Base-by-base conservation (phyloP, 2,113 vertebrate genomes). In the Corythaixoides concolor region DNA sequence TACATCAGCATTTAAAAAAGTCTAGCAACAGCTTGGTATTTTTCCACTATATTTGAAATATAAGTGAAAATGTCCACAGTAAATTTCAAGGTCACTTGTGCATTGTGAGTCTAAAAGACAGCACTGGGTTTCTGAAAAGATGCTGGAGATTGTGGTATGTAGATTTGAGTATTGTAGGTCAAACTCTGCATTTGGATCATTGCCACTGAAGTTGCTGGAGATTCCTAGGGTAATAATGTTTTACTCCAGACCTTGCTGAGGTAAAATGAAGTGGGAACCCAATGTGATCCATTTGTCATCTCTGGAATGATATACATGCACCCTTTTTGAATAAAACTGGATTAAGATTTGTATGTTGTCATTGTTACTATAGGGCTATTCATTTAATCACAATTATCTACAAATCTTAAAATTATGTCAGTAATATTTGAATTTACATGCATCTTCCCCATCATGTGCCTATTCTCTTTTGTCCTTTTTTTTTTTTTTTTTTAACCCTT, bases 401-500 rank as follows among this genome's bases (percentile, higher is more conserved):
- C 28, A 64, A 63, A 64, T 35, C 20, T 55, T 78, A 60, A 72
- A 50, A 63, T n/a, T 26, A 56, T 60, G 7, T 50, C 41, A 28
- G 12, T 72, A 76, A 58, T 28, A 53, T 60, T 88, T 73, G 30
- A 64, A 47, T 77, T 77, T 78, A 5, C 21, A 32, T 53, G 3
- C 15, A 9, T 56, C 16, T 68, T 43, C 32, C 16, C 19, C 4
- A 18, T 8, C 11, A 21, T 8, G 2, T 62, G 8, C 35, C 6
- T 10, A 0, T 56, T 82, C 83, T 4, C 18, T 53, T 88, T 27
- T 28, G 5, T 0, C 2, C n/a, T n/a, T n/a, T n/a, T n/a, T n/a
- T n/a, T n/a, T n/a, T n/a, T n/a, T n/a, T n/a, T 50, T 41, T 64
- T 74, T 67, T 21, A 3, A 52, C 8, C 10, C 3, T 45, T 49